phyloP scores from a whole-genome alignment of 2,797 vertebrate species.

The Benthosema pterotum region DNA sequence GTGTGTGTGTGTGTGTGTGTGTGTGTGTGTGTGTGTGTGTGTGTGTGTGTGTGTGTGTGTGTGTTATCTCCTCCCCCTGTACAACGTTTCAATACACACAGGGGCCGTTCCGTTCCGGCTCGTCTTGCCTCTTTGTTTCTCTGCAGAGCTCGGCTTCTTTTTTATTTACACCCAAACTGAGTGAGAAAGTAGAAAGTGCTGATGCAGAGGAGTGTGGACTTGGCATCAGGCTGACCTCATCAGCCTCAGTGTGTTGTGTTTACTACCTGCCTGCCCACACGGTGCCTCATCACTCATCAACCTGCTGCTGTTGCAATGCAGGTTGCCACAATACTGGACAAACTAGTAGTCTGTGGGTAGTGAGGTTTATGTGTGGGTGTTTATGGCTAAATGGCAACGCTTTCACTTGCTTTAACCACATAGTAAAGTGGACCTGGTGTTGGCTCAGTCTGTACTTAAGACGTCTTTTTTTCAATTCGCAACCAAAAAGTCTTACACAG shows the following conservation, averaged over 20 bases:
- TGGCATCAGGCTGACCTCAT: neutral
- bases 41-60: no score
- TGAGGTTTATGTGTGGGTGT: neutral
- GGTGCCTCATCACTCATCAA: constrained; percentile 2
- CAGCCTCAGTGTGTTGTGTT: constrained; percentile 41
- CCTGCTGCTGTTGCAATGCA: constrained; percentile 18
- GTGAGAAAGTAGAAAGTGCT: constrained; percentile 40
- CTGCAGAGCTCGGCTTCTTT: no score
- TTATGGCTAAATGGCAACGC: neutral
- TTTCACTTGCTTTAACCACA: neutral
- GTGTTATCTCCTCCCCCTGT: no score
- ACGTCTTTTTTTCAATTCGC: no score
- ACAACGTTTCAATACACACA: no score
- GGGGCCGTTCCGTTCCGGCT: no score
- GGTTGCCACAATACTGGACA: constrained; percentile 22
- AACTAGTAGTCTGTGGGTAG: constrained; percentile 9
- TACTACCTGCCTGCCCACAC: constrained; percentile 39
- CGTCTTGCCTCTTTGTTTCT: no score
- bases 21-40: no score
- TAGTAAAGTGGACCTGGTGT: no score
- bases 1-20: no score
- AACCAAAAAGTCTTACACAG: no score
- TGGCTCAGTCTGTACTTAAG: no score
- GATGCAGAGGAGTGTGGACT: constrained; percentile 30
- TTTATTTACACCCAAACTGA: constrained; percentile 59